phyloP scores from a whole-genome alignment of 2,113 vertebrate species.

The Nematolebias whitei region DNA sequence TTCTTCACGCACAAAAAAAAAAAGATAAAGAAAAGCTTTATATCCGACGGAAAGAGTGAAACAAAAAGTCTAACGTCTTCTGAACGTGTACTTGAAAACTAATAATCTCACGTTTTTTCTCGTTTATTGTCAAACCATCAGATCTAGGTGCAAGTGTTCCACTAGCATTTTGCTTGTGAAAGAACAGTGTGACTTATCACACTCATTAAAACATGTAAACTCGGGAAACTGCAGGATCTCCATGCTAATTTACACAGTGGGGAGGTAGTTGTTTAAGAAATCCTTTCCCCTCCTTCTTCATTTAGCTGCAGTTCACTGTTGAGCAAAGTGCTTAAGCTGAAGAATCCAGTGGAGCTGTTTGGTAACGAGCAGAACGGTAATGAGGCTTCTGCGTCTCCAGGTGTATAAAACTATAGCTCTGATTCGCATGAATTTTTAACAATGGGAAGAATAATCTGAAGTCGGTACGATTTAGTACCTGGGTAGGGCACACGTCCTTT shows the following conservation, averaged over 20 bases:
- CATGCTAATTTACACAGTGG: slow-evolving; percentile 19
- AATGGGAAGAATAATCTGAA: not conserved
- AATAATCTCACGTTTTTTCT: not conserved
- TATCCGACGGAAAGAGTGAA: no score
- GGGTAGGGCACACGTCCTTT: slow-evolving; percentile 98
- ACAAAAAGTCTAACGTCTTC: not conserved
- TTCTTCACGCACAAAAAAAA: not conserved
- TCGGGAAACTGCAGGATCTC: not conserved
- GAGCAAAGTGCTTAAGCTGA: not conserved
- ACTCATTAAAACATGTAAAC: slow-evolving; percentile 4
- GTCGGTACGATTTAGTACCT: slow-evolving; percentile 78
- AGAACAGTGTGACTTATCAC: not conserved
- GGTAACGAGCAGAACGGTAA: not conserved
- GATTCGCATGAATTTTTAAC: slow-evolving; percentile 3
- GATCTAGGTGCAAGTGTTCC: not conserved
- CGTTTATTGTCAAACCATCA: not conserved
- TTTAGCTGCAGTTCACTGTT: slow-evolving; percentile 6
- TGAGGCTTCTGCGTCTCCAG: not conserved
- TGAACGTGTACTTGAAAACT: not conserved
- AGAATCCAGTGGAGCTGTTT: not conserved
- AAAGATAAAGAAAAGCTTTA: not conserved
- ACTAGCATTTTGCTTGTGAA: not conserved
- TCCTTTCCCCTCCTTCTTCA: not conserved
- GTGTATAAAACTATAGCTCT: not conserved
- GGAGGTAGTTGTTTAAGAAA: slow-evolving; percentile 18